These are phyloP conservation scores for Camponotus floridanus DNA, from an alignment of 1,140 invertebrate genomes.

Conservation along the genomic window DNA sequence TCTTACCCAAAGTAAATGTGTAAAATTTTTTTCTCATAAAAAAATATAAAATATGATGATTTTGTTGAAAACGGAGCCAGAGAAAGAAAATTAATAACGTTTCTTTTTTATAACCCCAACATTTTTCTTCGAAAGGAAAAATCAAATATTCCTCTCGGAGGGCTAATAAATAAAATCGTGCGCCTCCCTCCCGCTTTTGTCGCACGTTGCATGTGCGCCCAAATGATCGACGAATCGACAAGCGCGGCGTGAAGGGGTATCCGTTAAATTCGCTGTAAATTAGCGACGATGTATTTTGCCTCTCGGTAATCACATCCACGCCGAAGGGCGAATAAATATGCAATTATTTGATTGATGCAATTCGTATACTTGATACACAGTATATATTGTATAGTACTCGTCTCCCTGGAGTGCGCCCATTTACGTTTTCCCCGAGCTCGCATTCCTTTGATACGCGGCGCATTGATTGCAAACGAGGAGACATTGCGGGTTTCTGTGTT, in stretches of 20 bases:
- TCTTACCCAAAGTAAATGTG: too few relatives aligned
- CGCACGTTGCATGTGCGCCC: not conserved
- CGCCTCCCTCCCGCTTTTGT: not conserved
- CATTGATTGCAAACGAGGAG: constrained; percentile 45
- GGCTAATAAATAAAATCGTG: not conserved
- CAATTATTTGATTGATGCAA: constrained; percentile 59
- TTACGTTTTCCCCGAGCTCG: constrained; percentile 32
- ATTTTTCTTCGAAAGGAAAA: not conserved
- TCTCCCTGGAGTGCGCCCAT: constrained; percentile 25
- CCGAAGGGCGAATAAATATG: constrained; percentile 30
- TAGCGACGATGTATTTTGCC: not conserved
- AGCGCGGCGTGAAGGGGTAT: not conserved
- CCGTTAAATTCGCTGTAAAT: constrained; percentile 26
- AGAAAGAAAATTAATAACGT: not conserved
- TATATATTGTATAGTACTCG: not conserved
- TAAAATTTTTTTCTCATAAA: too few relatives aligned
- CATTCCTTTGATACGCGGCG: constrained; percentile 36
- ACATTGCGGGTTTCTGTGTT: constrained; percentile 13
- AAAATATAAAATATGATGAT: not conserved
- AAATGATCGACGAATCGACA: not conserved
- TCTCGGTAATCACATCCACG: not conserved
- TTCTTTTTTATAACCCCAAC: not conserved
- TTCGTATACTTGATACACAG: constrained; percentile 23
- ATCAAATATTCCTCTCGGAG: not conserved
- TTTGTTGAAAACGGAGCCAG: not conserved